phyloP scores from a whole-genome alignment of 2,888 invertebrate genomes.

The Germaria angustata region DNA sequence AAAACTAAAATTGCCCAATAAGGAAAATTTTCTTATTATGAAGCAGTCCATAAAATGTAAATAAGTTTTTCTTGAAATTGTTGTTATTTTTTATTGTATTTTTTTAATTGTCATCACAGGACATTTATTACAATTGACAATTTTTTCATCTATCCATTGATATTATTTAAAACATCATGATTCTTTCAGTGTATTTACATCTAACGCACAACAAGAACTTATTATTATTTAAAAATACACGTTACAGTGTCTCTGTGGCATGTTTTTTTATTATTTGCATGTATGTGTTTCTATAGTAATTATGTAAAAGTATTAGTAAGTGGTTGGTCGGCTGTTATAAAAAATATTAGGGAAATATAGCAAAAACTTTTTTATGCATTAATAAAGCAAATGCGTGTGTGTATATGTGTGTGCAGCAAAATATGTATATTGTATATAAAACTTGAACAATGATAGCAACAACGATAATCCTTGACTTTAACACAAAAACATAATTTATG shows the following conservation, averaged over 20 bases:
- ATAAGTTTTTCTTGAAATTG: too few species aligned
- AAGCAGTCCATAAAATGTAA: too few species aligned
- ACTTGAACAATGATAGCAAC: slow-evolving; percentile 41
- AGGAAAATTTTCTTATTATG: too few species aligned
- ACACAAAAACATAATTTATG: slow-evolving; percentile 67
- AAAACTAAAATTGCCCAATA: too few species aligned
- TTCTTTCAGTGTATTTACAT: neutral
- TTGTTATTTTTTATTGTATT: neutral
- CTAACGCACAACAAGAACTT: neutral
- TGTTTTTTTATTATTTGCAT: neutral
- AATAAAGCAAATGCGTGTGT: slow-evolving; percentile 18
- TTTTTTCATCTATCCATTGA: neutral
- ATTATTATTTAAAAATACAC: neutral
- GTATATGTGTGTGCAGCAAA: neutral
- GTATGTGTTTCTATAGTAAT: neutral
- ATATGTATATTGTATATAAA: neutral
- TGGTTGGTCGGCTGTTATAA: slow-evolving; percentile 17
- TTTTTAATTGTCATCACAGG: neutral
- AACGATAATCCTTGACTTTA: slow-evolving; percentile 62
- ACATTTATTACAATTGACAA: too few species aligned
- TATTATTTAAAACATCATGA: neutral
- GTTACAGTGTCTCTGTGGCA: neutral
- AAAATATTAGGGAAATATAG: neutral
- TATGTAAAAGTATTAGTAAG: slow-evolving; percentile 10
- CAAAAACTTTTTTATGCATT: slow-evolving; percentile 21